Base-by-base conservation (phyloP, 2,888 invertebrate species). In the Plemyria rubiginata region DNA sequence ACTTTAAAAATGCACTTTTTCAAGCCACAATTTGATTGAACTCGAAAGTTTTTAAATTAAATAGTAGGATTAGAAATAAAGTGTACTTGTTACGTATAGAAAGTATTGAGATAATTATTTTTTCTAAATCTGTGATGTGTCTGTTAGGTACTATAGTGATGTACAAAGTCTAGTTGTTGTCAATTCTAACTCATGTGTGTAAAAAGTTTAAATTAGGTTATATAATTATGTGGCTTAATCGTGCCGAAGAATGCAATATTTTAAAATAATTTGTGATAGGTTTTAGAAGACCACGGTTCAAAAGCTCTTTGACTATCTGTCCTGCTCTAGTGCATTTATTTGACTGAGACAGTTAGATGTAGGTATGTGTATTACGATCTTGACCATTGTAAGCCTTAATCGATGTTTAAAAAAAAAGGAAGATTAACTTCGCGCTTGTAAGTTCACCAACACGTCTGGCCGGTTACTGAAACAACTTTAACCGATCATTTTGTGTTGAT, bases 81-180 rank as follows among this genome's bases (percentile, higher is more conserved):
- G 82, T 85, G 86, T 86, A 87, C 84, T 86, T 86, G 86, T 86
- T 85, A 82, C 83, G 79, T 86, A 85, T 85, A 86, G 78, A 80
- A 38, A 67, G 79, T 70, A 78, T 78, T 78, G 79, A 79, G 73
- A 79, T 74, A 79, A 84, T 84, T 87, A 86, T 89, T 82, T 88
- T 88, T 88, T 87, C 85, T 86, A 87, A 85, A 76, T 86, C 89
- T 89, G 89, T 90, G 89, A 88, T 88, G 85, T 81, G 82, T 80
- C 60, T 60, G 38, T 50, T 65, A 60, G 50, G 48, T 64, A 64
- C 64, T 65, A 79, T 85, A 87, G 79, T 74, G 71, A 76, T 88
- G 86, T 88, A 87, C 86, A 88, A 87, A 86, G 74, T 81, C 81
- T 85, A 86, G 81, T 78, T 86, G 84, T 88, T 87, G 90, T 90